These are phyloP conservation scores for Cichlasoma orientale DNA, from an alignment of 2,797 vertebrate species.

Conservation along the genomic window DNA sequence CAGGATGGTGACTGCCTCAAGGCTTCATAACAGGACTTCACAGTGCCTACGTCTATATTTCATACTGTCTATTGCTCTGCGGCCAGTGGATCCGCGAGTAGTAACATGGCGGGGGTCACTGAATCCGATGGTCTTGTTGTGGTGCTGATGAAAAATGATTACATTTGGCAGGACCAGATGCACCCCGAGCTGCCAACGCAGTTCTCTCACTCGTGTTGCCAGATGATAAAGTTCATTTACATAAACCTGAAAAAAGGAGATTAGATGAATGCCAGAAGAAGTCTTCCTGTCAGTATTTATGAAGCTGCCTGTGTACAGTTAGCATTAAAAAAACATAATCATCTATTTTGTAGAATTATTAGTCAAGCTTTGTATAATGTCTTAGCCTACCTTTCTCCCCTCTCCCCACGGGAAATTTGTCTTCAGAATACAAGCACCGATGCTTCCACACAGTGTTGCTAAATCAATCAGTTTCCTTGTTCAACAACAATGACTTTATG, in stretches of 20 bases:
- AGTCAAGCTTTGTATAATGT: neutral
- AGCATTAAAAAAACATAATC: neutral
- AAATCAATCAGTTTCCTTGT: slow-evolving; percentile 23
- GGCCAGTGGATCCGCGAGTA: neutral
- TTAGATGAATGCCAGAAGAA: neutral
- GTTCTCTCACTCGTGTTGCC: slow-evolving; percentile 1
- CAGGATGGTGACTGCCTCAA: neutral
- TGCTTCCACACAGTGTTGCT: neutral
- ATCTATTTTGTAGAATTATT: slow-evolving; percentile 9
- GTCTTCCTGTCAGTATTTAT: neutral
- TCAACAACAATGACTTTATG: slow-evolving; percentile 18
- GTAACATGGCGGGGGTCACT: neutral
- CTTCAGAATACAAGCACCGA: neutral
- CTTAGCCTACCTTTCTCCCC: neutral
- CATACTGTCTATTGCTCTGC: neutral
- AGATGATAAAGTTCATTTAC: neutral
- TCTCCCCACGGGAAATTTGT: slow-evolving; percentile 26
- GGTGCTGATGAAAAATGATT: neutral
- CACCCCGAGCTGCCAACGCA: neutral
- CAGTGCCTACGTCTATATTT: neutral
- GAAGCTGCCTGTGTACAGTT: neutral
- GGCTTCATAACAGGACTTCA: neutral
- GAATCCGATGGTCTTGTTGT: slow-evolving; percentile 5
- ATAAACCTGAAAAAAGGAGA: neutral
- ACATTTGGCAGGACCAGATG: slow-evolving; percentile 12